Conservation (phyloP, 2,888 invertebrate genomes). For the Gortyna flavago region DNA sequence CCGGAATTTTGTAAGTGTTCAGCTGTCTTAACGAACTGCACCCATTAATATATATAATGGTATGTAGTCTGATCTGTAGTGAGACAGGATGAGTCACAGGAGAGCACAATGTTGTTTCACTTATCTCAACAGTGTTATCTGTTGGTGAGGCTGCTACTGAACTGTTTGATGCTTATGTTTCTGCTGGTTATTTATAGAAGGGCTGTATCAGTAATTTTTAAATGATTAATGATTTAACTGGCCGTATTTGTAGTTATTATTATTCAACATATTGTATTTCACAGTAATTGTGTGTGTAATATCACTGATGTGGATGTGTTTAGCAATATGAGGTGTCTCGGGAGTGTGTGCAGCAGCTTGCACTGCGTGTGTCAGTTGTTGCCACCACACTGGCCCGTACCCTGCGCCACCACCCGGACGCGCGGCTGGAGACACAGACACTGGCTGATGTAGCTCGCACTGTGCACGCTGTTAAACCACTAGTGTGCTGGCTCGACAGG, state of each 20-base stretch:
- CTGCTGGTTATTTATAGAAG: conserved; percentile 56
- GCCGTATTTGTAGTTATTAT: conserved; percentile 33
- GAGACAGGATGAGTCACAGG: conserved; percentile 58
- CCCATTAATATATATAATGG: background rate
- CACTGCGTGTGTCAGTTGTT: conserved; percentile 95
- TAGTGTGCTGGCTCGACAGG: conserved; percentile 98
- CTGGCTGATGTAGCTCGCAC: conserved; percentile 96
- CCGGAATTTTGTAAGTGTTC: conserved; percentile 94
- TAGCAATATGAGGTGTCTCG: conserved; percentile 97
- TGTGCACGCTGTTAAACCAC: conserved; percentile 95
- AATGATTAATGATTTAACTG: conserved; percentile 36
- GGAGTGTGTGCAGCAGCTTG: conserved; percentile 97
- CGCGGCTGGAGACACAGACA: conserved; percentile 94
- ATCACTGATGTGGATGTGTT: conserved; percentile 53
- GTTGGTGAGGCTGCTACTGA: conserved; percentile 51
- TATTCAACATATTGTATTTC: conserved; percentile 26
- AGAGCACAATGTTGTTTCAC: conserved; percentile 44
- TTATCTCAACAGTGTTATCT: conserved; percentile 66
- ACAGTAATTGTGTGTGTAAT: conserved; percentile 45
- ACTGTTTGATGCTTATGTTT: conserved; percentile 46
- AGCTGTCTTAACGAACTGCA: background rate
- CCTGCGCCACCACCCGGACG: conserved; percentile 92
- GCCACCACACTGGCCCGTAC: conserved; percentile 93
- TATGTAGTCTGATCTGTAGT: conserved; percentile 11
- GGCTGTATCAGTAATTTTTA: conserved; percentile 44